These are phyloP conservation scores for Pygocentrus nattereri DNA, from an alignment of 2,797 vertebrate species.

Conservation along the genomic window DNA sequence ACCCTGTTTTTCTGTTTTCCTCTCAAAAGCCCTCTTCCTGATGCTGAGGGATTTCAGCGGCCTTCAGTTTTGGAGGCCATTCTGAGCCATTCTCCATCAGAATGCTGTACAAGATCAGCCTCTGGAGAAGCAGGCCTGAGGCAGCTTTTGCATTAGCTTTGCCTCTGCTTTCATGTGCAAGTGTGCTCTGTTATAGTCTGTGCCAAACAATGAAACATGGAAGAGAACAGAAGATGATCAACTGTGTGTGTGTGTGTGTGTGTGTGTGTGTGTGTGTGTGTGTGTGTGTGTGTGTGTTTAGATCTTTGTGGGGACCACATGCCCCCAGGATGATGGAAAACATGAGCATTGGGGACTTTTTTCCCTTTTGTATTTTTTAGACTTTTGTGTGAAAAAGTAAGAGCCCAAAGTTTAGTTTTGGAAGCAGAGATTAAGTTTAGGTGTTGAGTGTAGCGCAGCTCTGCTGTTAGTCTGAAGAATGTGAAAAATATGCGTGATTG, in stretches of 20 bases:
- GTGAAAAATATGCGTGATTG: neutral
- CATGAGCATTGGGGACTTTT: neutral
- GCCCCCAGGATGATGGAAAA: neutral
- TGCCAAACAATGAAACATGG: neutral
- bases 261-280: neutral
- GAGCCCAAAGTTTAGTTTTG: too few relatives aligned
- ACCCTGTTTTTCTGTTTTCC: neutral
- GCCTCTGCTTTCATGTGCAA: neutral
- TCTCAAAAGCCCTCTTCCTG: neutral
- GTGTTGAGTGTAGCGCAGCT: too few relatives aligned
- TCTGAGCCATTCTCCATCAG: conserved; percentile 14
- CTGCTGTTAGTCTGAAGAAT: too few relatives aligned
- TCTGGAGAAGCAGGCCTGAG: conserved; percentile 9
- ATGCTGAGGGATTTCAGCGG: neutral
- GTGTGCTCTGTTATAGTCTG: neutral
- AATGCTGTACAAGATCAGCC: conserved; percentile 22
- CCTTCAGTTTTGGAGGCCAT: neutral
- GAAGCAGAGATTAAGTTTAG: too few relatives aligned
- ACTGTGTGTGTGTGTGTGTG: neutral
- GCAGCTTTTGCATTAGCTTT: neutral
- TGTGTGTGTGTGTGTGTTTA: neutral
- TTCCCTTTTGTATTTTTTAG: too few relatives aligned
- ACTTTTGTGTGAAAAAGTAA: neutral
- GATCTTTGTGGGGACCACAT: neutral
- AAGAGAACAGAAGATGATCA: neutral